Base-by-base conservation (phyloP, 2,797 vertebrate species). In the Micropoecilia bifurca region DNA sequence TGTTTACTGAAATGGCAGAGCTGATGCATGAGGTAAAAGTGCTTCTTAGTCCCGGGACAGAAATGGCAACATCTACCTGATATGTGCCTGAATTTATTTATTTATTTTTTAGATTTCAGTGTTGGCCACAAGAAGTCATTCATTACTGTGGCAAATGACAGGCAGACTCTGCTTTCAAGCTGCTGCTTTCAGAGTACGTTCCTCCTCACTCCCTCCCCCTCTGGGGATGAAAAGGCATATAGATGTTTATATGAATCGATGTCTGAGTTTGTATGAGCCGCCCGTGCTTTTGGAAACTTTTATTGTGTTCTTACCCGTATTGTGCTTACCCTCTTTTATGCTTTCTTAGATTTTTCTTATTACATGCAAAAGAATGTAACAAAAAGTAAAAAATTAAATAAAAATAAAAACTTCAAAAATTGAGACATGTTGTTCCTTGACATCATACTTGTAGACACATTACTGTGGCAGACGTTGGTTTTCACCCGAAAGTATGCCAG, bases 401-500 rank as follows among this genome's bases (percentile, higher is more conserved):
- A 41, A 41, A 68, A 22, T 1, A 43, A n/a, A 68, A 66, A 16
- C 61, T 41, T 8, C 9, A 69, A 43, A n/a, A 69, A 69, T 45
- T 4, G 41, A 41, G 9, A 68, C 30, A 68, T 13, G 25, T 45
- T 43, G 9, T 71, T 71, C 22, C 5, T 45, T 46, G 41, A n/a
- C n/a, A 14, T 36, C 66, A 43, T 69, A 28, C 9, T 6, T 63
- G 18, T 33, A 25, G 43, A 76, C 59, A 36, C 2, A 8, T 55
- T 13, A n/a, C 25, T 74, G 50, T 48, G 3, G 20, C n/a, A 83
- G 6, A 30, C 12, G 9, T 36, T 59, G 39, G 14, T 71, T 28
- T 59, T 73, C 30, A 43, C 18, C 41, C n/a, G 55, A 81, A 81
- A 61, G 0, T 68, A 79, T n/a, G 25, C 3, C 41, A 81, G 63